A percentile compares a stretch with the other conserved stretches of the same genome.
Evolutionary conservation across 2,888 invertebrate species (phyloP).

Genomic region (Drosophila meridiana): DNA sequence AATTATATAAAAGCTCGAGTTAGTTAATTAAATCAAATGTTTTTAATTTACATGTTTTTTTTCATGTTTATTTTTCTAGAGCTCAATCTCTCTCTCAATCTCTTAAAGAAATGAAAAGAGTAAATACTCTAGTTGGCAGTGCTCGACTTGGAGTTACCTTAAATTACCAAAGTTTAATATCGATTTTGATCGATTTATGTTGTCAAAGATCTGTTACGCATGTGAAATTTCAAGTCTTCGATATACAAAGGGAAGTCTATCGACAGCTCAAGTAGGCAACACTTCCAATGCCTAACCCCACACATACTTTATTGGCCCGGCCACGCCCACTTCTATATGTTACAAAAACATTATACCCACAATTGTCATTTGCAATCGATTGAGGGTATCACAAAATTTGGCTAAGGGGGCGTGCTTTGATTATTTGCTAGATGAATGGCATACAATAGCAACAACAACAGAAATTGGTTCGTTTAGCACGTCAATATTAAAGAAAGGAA

Average conservation of each 20-base stretch:
- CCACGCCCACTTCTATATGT: background rate
- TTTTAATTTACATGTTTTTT: conserved; percentile 1
- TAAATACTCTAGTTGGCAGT: background rate
- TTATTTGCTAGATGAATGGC: conserved; percentile 9
- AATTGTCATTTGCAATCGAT: background rate
- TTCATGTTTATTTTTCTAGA: background rate
- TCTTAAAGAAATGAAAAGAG: background rate
- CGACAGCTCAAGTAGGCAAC: background rate
- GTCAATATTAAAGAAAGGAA: conserved; percentile 42
- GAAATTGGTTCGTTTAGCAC: conserved; percentile 51
- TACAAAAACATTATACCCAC: background rate
- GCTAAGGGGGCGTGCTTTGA: conserved; percentile 16
- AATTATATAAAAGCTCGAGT: background rate
- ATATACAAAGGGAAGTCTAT: background rate
- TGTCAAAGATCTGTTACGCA: background rate
- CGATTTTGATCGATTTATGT: background rate
- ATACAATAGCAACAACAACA: background rate
- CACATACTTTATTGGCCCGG: background rate
- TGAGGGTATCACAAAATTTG: background rate
- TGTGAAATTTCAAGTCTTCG: background rate
- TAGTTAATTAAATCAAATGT: conserved; percentile 1
- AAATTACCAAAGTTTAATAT: background rate
- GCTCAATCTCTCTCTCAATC: background rate
- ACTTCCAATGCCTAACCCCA: background rate
- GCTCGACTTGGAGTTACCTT: background rate